Evolutionary conservation across 2,113 vertebrate genomes (phyloP), one percentile per base, ranked within the genome.

Genomic region (Tiliqua scincoides): DNA sequence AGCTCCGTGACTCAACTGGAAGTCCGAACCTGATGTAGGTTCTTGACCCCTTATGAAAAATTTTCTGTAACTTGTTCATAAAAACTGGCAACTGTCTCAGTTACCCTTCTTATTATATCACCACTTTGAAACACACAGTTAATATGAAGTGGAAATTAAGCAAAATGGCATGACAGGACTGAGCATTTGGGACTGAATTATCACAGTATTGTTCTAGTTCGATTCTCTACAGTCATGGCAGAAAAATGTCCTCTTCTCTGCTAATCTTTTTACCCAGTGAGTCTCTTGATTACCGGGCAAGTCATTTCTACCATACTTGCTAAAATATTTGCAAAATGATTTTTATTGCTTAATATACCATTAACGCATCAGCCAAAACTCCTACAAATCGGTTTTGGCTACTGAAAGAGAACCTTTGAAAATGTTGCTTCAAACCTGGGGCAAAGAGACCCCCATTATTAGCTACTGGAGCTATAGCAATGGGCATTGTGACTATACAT

Each of bases 41-140:
- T 92, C 85, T 88, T 91, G 62, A 88, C 77, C 52, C 63, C 72
- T 62, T 68, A 87, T 82, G 86, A 83, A 57, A 65, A 25, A 21
- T 74, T 92, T 89, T 91, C 63, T 89, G 71, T 63, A 91, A 89
- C 85, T 75, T 87, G 90, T 88, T 93, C 90, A 90, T 74, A 85
- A 90, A 87, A 90, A 89, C 48, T 90, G 86, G 81, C 83, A 91
- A 84, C 72, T 62, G 85, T 78, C 71, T 89, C 89, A 87, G 81
- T 78, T 79, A 85, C 70, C 85, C 74, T 88, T 82, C 59, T 89
- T 84, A 87, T 87, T 80, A 78, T 76, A 90, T 15, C 68, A 92
- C 62, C 78, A 86, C 11, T 87, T 74, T 88, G 75, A 80, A 79
- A 91, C 73, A 90, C 10, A 78, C 37, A 43, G 20, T 84, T 85